Conservation (phyloP, 2,888 invertebrate species). For the Leucozona laternaria region DNA sequence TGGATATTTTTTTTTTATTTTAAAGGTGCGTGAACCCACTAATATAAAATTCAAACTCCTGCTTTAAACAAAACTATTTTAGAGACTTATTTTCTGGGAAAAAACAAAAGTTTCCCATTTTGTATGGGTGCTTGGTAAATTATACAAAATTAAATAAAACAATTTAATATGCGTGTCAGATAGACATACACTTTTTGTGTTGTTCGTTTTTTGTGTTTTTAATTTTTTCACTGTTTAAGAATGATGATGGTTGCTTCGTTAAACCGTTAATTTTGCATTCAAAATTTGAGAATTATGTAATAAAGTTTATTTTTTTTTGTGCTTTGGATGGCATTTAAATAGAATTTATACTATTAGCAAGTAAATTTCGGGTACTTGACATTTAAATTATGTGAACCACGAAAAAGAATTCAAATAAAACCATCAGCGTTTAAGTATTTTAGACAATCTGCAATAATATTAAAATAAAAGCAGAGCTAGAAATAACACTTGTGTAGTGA, state of each 20-base stretch:
- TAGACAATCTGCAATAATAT: slow-evolving; percentile 7
- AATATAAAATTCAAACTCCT: background rate
- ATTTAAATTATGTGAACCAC: slow-evolving; percentile 54
- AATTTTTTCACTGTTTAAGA: slow-evolving; percentile 40
- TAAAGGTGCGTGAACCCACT: slow-evolving; percentile 1
- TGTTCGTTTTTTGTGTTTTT: slow-evolving; percentile 4
- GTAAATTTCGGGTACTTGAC: slow-evolving; percentile 12
- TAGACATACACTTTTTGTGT: slow-evolving; percentile 14
- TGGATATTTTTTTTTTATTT: background rate
- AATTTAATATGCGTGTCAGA: slow-evolving; percentile 63
- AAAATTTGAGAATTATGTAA: slow-evolving; percentile 49
- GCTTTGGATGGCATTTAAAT: slow-evolving; percentile 35
- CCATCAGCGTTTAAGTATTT: slow-evolving; percentile 47
- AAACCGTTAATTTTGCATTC: slow-evolving; percentile 69
- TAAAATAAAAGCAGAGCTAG: background rate
- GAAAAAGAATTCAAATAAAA: slow-evolving; percentile 25
- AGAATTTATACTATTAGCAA: background rate
- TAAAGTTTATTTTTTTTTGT: slow-evolving; percentile 18
- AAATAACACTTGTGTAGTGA: too few relatives aligned
- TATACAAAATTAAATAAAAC: slow-evolving; percentile 37
- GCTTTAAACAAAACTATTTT: slow-evolving; percentile 2
- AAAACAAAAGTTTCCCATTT: background rate
- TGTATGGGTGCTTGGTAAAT: background rate
- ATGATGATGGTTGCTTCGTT: slow-evolving; percentile 36
- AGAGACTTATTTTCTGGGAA: background rate